These are phyloP conservation scores for Panagrolaimus sp. DNA, from an alignment of 1,140 invertebrate genomes.

Conservation along the genomic window DNA sequence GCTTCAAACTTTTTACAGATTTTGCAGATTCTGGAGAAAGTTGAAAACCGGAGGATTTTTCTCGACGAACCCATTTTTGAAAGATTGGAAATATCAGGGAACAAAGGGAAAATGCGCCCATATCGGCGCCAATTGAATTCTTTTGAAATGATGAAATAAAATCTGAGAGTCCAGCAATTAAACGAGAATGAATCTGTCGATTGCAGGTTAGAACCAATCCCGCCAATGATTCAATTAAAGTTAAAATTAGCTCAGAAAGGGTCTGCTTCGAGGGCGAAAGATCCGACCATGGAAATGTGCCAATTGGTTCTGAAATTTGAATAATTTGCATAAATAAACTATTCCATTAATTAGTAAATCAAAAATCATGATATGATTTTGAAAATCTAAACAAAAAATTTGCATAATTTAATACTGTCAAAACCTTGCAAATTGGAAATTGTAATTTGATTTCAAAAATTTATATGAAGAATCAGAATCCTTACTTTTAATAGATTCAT, in stretches of 20 bases:
- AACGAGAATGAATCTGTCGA: background rate
- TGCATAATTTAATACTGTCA: too few relatives aligned
- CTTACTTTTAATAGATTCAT: too few relatives aligned
- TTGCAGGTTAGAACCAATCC: background rate
- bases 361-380: too few relatives aligned
- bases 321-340: too few relatives aligned
- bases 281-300: constrained; percentile 1
- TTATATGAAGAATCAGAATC: too few relatives aligned
- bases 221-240: background rate
- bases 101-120: constrained; percentile 4
- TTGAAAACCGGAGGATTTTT: background rate
- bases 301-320: background rate
- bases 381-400: too few relatives aligned
- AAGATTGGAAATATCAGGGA: constrained; percentile 13
- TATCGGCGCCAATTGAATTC: background rate
- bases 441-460: too few relatives aligned
- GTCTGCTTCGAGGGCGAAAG: background rate
- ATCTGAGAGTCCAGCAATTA: background rate
- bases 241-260: background rate
- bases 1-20: constrained; percentile 1
- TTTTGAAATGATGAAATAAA: constrained; percentile 5
- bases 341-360: too few relatives aligned
- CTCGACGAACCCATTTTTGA: constrained; percentile 14
- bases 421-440: too few relatives aligned
- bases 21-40: constrained; percentile 2